These are phyloP conservation scores for Harpalus rufipes DNA, from an alignment of 2,888 invertebrate species.

Conservation along the genomic window DNA sequence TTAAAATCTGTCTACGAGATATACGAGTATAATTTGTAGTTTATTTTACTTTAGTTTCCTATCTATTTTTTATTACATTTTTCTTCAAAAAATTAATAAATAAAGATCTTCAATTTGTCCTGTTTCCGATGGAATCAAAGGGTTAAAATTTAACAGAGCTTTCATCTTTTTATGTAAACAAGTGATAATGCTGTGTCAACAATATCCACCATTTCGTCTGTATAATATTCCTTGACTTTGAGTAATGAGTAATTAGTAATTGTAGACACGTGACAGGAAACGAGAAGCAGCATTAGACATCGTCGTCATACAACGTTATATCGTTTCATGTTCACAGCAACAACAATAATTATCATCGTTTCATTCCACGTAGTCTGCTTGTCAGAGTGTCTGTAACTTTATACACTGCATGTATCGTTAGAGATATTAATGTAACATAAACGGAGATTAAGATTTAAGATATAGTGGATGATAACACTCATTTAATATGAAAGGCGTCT, in stretches of 20 bases:
- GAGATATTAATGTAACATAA: too few species aligned
- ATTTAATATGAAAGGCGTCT: too few species aligned
- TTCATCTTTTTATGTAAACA: background rate
- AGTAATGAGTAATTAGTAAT: slow-evolving; percentile 1
- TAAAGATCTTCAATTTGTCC: background rate
- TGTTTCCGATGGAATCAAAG: too few species aligned
- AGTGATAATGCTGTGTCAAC: background rate
- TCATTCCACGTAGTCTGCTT: background rate
- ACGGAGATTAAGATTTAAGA: too few species aligned
- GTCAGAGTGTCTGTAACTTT: too few species aligned
- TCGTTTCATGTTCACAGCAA: background rate
- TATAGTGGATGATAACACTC: too few species aligned
- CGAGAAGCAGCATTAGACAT: background rate
- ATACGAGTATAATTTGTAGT: too few species aligned
- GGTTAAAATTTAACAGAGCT: background rate
- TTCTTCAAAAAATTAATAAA: background rate
- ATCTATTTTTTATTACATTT: too few species aligned
- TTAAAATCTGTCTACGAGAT: too few species aligned
- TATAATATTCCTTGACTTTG: background rate
- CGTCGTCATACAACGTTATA: background rate
- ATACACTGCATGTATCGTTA: too few species aligned
- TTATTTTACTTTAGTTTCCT: too few species aligned
- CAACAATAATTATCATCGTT: background rate
- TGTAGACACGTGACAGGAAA: background rate
- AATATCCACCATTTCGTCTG: background rate